Base-by-base conservation (phyloP, 2,888 invertebrate genomes). In the Ligdia adustata region DNA sequence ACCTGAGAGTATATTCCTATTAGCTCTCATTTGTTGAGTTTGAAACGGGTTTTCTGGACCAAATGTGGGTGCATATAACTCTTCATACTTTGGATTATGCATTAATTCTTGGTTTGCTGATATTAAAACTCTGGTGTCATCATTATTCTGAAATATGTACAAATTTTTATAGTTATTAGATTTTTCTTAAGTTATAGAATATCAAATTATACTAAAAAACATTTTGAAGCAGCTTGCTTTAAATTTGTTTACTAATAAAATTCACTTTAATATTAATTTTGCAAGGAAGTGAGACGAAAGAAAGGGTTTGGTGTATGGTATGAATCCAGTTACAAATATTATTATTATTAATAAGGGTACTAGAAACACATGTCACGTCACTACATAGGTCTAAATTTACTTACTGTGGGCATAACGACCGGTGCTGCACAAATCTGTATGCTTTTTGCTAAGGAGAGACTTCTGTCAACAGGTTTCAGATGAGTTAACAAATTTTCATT, bases 11-110 rank as follows among this genome's bases (percentile, higher is more conserved):
- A 96, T 98, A 75, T 99, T 99, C 72, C 97, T 95, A 3, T 92
- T 91, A 0, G 98, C 96, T 55, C 92, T 93, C 89, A 97, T 95
- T 70, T 98, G 98, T 69, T 95, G 94, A 0, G 98, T 97, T 82
- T 96, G 94, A 73, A 95, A 97, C 0, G 99, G 99, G 86, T 99
- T 98, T 61, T 94, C 94, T 0, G 99, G 99, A 0, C 99, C 99
- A 33, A 95, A 93, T 53, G 95, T 92, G 0, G 99, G 98, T 2
- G 98, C 96, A 90, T 95, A 99, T 1, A 99, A 89, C 74, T 99
- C 98, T 43, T 99, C 98, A 82, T 93, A 99, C 71, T 95, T 98
- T 0, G 99, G 97, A 90, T 99, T 99, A 75, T 95, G 95, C 55
- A 91, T 91, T 1, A 99, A 82, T 85, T 98, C 98, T 74, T 96